A percentile compares a stretch with the other conserved stretches of the same genome.
Evolutionary conservation across 2,113 vertebrate species (phyloP).

Genomic region (Eptatretus burgeri): DNA sequence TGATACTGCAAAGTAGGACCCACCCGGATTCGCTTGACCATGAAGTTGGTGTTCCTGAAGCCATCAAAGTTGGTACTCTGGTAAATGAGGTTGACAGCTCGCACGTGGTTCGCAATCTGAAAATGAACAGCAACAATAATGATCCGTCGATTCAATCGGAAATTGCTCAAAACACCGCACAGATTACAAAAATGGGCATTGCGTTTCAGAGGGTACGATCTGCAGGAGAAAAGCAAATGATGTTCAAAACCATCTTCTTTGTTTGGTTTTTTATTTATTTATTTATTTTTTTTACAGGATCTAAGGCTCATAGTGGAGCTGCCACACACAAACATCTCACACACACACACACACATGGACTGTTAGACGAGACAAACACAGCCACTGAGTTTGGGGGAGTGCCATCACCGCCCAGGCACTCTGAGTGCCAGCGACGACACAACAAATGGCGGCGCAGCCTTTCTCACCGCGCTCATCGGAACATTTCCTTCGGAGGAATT

Average conservation of each 20-base stretch:
- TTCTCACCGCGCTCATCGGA: too few relatives aligned
- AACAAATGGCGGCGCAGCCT: too few relatives aligned
- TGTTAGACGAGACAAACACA: too few relatives aligned
- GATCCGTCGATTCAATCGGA: background rate
- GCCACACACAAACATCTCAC: too few relatives aligned
- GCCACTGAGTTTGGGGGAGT: too few relatives aligned
- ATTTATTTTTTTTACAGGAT: too few relatives aligned
- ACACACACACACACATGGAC: too few relatives aligned
- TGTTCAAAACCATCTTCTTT: background rate
- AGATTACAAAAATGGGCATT: background rate
- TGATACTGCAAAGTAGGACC: conserved; percentile 12
- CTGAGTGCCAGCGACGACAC: too few relatives aligned
- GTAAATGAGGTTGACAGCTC: conserved; percentile 76
- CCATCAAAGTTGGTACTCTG: conserved; percentile 70
- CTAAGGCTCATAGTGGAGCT: too few relatives aligned
- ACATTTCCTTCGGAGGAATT: too few relatives aligned
- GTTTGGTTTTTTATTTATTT: too few relatives aligned
- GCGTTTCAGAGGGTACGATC: background rate
- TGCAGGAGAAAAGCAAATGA: background rate
- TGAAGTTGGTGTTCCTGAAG: conserved; percentile 82
- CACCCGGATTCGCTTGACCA: conserved; percentile 88
- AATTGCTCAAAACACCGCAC: background rate
- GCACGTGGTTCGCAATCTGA: conserved; percentile 90
- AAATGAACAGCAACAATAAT: background rate
- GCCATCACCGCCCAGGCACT: too few relatives aligned